Conservation (phyloP, 2,888 invertebrate species). For the Elgonia sp. region DNA sequence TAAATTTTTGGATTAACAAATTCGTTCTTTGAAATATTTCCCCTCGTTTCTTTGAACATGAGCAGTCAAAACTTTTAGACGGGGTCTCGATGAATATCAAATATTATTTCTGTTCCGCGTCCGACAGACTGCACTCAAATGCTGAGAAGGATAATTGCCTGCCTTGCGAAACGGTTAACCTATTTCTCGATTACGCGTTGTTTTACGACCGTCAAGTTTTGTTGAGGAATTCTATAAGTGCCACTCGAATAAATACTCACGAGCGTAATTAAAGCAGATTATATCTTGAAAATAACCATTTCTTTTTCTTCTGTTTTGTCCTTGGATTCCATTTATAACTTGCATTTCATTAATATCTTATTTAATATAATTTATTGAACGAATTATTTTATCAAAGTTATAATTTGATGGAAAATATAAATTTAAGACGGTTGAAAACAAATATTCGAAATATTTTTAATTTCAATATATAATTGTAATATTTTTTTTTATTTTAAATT, state of each 20-base stretch:
- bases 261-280: conserved; percentile 42
- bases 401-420: too few relatives aligned
- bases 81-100: conserved; percentile 55
- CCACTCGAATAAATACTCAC: conserved; percentile 41
- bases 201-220: conserved; percentile 50
- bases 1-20: conserved; percentile 23
- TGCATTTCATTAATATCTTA: too few relatives aligned
- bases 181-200: conserved; percentile 64
- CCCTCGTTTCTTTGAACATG: conserved; percentile 5
- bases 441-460: too few relatives aligned
- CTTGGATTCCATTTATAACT: too few relatives aligned
- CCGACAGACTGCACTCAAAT: conserved; percentile 61
- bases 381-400: too few relatives aligned
- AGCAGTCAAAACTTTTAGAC: conserved; percentile 34
- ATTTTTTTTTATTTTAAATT: too few relatives aligned
- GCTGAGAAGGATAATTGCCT: conserved; percentile 64
- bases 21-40: conserved; percentile 31
- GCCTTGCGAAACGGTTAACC: conserved; percentile 64
- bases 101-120: conserved; percentile 64
- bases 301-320: too few relatives aligned
- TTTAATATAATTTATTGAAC: too few relatives aligned
- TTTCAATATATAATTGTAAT: too few relatives aligned
- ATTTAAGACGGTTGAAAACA: too few relatives aligned
- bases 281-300: too few relatives aligned
- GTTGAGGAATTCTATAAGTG: conserved; percentile 51